These are phyloP conservation scores for Galerucella nymphaeae DNA, from an alignment of 2,888 invertebrate genomes.

Conservation along the genomic window DNA sequence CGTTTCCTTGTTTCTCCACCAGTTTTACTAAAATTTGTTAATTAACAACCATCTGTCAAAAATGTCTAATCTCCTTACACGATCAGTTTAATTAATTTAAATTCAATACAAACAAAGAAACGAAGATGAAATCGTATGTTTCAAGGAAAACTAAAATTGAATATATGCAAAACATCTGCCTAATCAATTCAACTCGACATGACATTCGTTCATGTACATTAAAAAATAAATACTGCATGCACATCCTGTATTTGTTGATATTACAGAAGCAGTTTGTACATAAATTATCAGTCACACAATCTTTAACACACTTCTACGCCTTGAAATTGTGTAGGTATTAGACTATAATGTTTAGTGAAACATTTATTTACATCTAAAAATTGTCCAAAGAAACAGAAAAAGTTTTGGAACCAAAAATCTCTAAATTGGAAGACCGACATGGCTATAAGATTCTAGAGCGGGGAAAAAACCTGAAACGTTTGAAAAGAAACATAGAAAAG, in stretches of 20 bases:
- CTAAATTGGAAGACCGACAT: too few relatives aligned
- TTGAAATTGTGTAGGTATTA: too few relatives aligned
- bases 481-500: too few relatives aligned
- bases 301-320: background rate
- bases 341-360: too few relatives aligned
- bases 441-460: too few relatives aligned
- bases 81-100: background rate
- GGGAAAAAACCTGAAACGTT: too few relatives aligned
- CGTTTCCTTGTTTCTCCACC: too few relatives aligned
- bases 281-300: background rate
- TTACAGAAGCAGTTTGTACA: background rate
- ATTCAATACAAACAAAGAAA: conserved; percentile 2
- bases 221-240: conserved; percentile 1
- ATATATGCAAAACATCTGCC: conserved; percentile 9
- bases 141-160: conserved; percentile 13
- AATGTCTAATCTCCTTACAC: background rate
- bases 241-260: conserved; percentile 13
- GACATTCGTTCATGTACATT: background rate
- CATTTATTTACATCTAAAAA: too few relatives aligned
- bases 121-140: background rate
- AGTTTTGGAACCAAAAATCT: too few relatives aligned
- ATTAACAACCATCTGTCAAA: background rate
- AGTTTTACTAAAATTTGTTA: too few relatives aligned
- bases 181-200: conserved; percentile 6
- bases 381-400: too few relatives aligned